Base-by-base conservation (phyloP, 2,113 vertebrate species). In the Leucopsar rothschildi region DNA sequence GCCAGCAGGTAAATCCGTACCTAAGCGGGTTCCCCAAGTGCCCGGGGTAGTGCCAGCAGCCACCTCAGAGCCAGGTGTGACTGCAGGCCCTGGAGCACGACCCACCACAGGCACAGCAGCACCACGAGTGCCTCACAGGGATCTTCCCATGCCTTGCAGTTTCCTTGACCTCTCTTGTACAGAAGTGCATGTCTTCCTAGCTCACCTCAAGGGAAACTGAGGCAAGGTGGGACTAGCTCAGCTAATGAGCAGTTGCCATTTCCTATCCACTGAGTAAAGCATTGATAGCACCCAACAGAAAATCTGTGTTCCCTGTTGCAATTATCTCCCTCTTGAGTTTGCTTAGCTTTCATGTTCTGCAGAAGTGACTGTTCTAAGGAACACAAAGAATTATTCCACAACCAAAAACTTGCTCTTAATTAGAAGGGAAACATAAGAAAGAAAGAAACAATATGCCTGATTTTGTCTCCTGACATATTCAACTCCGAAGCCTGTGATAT, bases 1-100 rank as follows among this genome's bases (percentile, higher is more conserved):
- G 1, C 82, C 79, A 61, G 29, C 0, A 0, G 47, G 71, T 16
- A 15, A 59, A 50, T 13, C 12, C 0, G 0, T 11, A 22, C 19
- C 1, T 5, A 22, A 47, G 25, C 3, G 24, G 40, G 19, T 13
- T 77, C 40, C 35, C 29, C 33, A 16, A 45, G 39, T 27, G 25
- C 61, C 57, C 5, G 0, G 1, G 21, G 23, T 7, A 20, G 20
- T 8, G 52, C 27, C 76, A 75, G 80, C 47, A 73, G 25, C 18
- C n/a, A 40, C 5, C 33, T 61, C 59, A 39, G 35, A 73, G 18
- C 17, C 6, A 6, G 1, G 27, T 7, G 21, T 21, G 55, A 56
- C 39, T 25, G 24, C 44, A 82, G 82, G 33, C 61, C 49, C 15
- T 3, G 35, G 35, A 31, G 22, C 9, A 27, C 5, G 35, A 37